Percentiles rank a stretch among this genome's conserved stretches.
These are phyloP conservation scores for Drosophila parabipectinata DNA, from an alignment of 1,140 invertebrate species.

Conservation along the genomic window DNA sequence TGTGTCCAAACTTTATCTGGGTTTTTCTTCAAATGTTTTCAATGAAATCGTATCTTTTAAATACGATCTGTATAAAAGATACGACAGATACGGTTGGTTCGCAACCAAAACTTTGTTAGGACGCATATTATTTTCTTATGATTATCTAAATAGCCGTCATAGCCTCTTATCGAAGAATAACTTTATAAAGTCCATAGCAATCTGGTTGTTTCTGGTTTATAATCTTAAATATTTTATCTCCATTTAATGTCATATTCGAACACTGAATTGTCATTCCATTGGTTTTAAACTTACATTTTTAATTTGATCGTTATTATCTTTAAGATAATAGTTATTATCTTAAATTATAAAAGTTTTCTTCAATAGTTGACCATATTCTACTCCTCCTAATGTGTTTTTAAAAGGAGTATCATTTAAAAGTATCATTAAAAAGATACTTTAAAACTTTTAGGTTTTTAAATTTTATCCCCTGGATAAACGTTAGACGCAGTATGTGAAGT, in stretches of 20 bases:
- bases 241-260: neutral
- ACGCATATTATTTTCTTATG: neutral
- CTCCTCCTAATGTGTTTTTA: too few species aligned
- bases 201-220: neutral
- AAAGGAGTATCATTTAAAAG: too few species aligned
- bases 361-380: too few species aligned
- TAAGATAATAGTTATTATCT: too few species aligned
- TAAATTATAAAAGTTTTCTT: too few species aligned
- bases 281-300: too few species aligned
- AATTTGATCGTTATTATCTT: too few species aligned
- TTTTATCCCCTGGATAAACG: too few species aligned
- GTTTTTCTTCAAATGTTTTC: neutral
- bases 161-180: neutral
- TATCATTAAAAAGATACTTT: too few species aligned
- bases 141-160: conserved; percentile 2
- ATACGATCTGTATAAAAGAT: conserved; percentile 1
- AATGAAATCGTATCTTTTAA: neutral
- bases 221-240: neutral
- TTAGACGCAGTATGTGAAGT: too few species aligned
- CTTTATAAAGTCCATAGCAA: conserved; percentile 13
- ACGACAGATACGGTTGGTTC: neutral
- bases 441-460: too few species aligned
- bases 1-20: neutral
- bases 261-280: neutral
- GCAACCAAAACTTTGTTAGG: conserved; percentile 20